A percentile compares a stretch with the other conserved stretches of the same genome.
phyloP scores from a whole-genome alignment of 2,888 invertebrate genomes.

The Autographa gamma region DNA sequence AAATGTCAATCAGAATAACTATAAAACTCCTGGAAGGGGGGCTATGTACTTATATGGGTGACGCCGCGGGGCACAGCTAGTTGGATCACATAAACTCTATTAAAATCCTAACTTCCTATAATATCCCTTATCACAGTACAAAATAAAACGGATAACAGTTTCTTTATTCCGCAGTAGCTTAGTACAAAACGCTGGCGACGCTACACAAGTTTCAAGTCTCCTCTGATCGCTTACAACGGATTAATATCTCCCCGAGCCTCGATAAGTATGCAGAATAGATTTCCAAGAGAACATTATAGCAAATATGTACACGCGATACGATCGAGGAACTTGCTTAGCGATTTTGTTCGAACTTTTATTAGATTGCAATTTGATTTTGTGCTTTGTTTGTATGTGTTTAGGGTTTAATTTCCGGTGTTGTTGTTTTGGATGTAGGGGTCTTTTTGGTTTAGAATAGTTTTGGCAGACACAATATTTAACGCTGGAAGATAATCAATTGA shows the following conservation, averaged over 20 bases:
- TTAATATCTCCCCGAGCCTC: slow-evolving; percentile 51
- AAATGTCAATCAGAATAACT: too few species aligned
- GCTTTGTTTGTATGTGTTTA: background rate
- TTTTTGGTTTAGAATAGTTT: background rate
- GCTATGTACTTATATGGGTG: too few species aligned
- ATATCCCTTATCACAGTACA: slow-evolving; percentile 1
- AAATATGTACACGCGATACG: slow-evolving; percentile 27
- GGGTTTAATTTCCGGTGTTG: background rate
- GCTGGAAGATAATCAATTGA: background rate
- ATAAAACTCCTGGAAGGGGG: too few species aligned
- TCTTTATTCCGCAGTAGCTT: slow-evolving; percentile 16
- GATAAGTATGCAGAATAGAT: slow-evolving; percentile 55
- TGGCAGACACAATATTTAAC: background rate
- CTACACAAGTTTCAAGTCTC: slow-evolving; percentile 43
- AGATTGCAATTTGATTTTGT: background rate
- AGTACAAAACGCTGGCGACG: slow-evolving; percentile 17
- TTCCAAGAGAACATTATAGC: slow-evolving; percentile 41
- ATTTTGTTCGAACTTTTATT: slow-evolving; percentile 19
- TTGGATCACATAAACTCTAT: background rate
- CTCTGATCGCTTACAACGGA: slow-evolving; percentile 51
- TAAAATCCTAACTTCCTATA: background rate
- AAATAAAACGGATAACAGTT: slow-evolving; percentile 7
- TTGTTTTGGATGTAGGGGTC: background rate
- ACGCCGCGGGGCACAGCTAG: too few species aligned
- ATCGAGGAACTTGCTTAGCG: slow-evolving; percentile 28